Conservation (phyloP, 2,113 vertebrate species). For the Channa maculata region DNA sequence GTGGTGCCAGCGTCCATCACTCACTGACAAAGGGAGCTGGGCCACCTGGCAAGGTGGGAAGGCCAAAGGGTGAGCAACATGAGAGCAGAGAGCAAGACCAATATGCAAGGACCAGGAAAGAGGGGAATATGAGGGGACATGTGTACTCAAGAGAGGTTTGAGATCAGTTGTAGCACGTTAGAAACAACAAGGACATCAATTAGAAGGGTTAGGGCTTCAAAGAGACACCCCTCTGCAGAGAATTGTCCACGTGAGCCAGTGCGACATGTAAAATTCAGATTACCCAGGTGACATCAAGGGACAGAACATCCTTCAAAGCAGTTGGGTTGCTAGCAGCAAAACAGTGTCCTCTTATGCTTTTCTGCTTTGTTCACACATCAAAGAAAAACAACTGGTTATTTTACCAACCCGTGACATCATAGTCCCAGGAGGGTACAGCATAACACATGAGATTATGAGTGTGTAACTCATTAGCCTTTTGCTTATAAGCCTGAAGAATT, state of each 20-base stretch:
- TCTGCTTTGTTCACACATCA: slow-evolving; percentile 65
- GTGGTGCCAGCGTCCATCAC: slow-evolving; percentile 98
- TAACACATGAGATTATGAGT: slow-evolving; percentile 29
- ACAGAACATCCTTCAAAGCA: slow-evolving; percentile 69
- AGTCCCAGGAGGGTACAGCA: slow-evolving; percentile 51
- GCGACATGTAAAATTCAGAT: slow-evolving; percentile 66
- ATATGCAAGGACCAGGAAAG: background rate
- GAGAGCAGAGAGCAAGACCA: background rate
- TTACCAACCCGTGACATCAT: slow-evolving; percentile 65
- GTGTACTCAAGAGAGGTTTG: slow-evolving; percentile 17
- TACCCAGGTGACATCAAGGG: slow-evolving; percentile 73
- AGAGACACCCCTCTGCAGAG: slow-evolving; percentile 38
- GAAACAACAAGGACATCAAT: slow-evolving; percentile 70
- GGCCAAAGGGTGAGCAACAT: background rate
- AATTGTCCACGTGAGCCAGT: slow-evolving; percentile 46
- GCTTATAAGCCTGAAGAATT: slow-evolving; percentile 20
- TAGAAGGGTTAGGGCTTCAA: slow-evolving; percentile 66
- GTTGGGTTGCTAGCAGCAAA: slow-evolving; percentile 61
- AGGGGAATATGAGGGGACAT: background rate
- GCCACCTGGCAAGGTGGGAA: slow-evolving; percentile 85
- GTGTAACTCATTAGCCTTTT: slow-evolving; percentile 58
- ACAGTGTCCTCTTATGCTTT: slow-evolving; percentile 44
- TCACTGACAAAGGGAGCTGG: slow-evolving; percentile 93
- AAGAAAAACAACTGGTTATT: slow-evolving; percentile 69
- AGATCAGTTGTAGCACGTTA: slow-evolving; percentile 42